Conservation (phyloP, 2,113 vertebrate species). For the Mungos mungo region DNA sequence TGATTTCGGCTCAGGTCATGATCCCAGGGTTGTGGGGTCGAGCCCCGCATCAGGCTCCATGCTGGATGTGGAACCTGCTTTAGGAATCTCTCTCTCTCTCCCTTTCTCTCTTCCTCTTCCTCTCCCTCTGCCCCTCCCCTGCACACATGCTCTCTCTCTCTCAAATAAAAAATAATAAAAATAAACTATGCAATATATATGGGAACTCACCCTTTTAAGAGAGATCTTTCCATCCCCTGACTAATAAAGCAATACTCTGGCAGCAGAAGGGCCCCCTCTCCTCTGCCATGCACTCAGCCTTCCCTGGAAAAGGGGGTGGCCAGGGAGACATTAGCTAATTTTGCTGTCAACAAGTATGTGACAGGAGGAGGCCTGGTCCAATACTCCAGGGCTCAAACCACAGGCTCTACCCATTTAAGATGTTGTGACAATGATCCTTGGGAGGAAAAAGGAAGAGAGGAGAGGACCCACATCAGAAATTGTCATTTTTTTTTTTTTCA, state of each 20-base stretch:
- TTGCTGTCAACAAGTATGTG: slow-evolving; percentile 7
- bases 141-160: too few species aligned
- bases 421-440: not conserved
- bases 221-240: not conserved
- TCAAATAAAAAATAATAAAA: too few species aligned
- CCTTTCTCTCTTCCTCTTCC: too few species aligned
- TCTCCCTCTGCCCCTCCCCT: too few species aligned
- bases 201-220: not conserved
- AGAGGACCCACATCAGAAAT: not conserved
- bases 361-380: not conserved
- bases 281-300: not conserved
- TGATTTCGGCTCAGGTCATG: too few species aligned
- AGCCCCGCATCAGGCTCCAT: too few species aligned
- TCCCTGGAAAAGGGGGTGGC: not conserved
- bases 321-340: slow-evolving; percentile 4
- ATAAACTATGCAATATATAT: not conserved
- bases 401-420: not conserved
- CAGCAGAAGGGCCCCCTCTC: not conserved
- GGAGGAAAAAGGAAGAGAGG: not conserved
- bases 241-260: not conserved
- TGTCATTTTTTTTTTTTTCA: not conserved
- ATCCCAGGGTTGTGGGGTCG: too few species aligned
- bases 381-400: not conserved
- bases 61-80: too few species aligned
- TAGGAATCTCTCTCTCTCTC: too few species aligned